phyloP scores from a whole-genome alignment of 37 sponge, comb jelly and placozoan species.

The Spongilla lacustris region DNA sequence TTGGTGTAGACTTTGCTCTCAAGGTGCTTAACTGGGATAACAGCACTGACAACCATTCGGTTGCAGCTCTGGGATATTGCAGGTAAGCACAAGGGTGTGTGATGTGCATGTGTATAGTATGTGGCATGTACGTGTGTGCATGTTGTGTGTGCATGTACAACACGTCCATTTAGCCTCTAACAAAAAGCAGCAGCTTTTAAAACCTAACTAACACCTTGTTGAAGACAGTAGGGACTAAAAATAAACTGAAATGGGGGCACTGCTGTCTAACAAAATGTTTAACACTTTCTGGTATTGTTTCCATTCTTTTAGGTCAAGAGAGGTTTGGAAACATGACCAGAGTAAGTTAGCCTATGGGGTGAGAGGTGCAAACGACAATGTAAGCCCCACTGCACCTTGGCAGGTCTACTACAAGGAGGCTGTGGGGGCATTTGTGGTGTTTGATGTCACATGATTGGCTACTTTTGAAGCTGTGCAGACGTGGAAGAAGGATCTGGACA shows the following conservation, averaged over 20 bases:
- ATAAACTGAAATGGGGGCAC: too few species aligned
- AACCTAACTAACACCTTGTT: too few species aligned
- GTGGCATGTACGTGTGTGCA: background rate
- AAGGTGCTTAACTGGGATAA: constrained; percentile 96
- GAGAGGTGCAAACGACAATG: background rate
- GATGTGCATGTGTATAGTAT: background rate
- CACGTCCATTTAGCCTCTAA: too few species aligned
- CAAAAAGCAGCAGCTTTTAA: too few species aligned
- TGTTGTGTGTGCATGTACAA: background rate
- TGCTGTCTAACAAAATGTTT: too few species aligned
- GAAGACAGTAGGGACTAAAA: too few species aligned
- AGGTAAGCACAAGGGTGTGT: constrained; percentile 16
- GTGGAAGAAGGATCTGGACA: constrained; percentile 98
- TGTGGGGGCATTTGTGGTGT: constrained; percentile 97
- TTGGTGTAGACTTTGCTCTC: constrained; percentile 99
- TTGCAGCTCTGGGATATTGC: constrained; percentile 97
- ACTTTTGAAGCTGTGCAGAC: constrained; percentile 99
- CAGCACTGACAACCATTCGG: constrained; percentile 87
- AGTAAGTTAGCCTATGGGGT: constrained; percentile 44
- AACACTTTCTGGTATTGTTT: background rate
- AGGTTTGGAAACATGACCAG: constrained; percentile 98
- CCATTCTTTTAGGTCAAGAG: constrained; percentile 78
- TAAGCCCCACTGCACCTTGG: background rate
- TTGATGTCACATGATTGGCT: constrained; percentile 89
- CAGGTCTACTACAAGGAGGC: constrained; percentile 98